A percentile compares a stretch with the other conserved stretches of the same genome.
Evolutionary conservation across 37 sponge, comb jelly and placozoan genomes (phyloP).

Genomic region (Geodia barretti): DNA sequence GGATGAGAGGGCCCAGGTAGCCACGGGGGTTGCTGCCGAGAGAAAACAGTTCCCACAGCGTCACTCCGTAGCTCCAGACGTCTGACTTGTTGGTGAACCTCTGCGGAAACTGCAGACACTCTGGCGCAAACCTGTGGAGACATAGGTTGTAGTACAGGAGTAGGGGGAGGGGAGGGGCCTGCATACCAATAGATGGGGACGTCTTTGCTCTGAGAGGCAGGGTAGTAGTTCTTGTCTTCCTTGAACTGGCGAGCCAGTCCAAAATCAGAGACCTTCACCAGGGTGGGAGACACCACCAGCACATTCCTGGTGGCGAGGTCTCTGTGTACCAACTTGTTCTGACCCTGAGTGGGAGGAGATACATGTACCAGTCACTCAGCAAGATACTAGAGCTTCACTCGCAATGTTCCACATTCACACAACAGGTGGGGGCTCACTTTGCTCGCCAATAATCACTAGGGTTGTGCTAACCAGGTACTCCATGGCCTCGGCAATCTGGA

Average conservation of each 20-base stretch:
- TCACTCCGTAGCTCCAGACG: constrained; percentile 72
- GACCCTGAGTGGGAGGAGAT: constrained; percentile 27
- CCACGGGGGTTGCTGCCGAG: constrained; percentile 35
- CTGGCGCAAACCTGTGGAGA: constrained; percentile 67
- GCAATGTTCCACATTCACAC: neutral
- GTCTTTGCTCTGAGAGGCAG: neutral
- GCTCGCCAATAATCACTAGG: too few relatives aligned
- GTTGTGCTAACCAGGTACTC: constrained; percentile 59
- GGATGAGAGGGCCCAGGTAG: neutral
- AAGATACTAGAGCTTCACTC: too few relatives aligned
- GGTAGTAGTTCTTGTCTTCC: constrained; percentile 51
- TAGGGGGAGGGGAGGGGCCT: neutral
- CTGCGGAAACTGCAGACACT: constrained; percentile 36
- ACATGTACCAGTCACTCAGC: too few relatives aligned
- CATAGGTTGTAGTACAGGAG: neutral
- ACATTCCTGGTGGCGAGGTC: constrained; percentile 78
- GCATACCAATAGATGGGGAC: constrained; percentile 65
- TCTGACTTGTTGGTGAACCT: constrained; percentile 55
- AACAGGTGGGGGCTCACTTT: too few relatives aligned
- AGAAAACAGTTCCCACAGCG: constrained; percentile 72
- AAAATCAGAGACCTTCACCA: constrained; percentile 78
- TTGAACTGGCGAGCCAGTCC: constrained; percentile 48
- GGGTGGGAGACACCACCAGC: constrained; percentile 19
- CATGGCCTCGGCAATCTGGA: constrained; percentile 75
- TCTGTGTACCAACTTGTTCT: constrained; percentile 67